phyloP scores from a whole-genome alignment of 64 coral and sea anemone genomes.

The Platygyra sinensis region DNA sequence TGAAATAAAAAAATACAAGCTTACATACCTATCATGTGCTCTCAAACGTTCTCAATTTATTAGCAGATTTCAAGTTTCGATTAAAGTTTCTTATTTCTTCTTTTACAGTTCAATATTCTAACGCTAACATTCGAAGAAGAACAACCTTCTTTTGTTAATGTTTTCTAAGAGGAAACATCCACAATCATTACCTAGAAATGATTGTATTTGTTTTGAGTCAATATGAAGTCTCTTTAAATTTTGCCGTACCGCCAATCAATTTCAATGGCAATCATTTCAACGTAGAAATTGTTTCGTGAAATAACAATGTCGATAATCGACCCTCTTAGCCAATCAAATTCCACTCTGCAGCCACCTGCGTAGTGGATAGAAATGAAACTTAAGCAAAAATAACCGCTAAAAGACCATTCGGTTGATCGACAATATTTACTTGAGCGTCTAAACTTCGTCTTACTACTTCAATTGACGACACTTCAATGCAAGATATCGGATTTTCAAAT shows the following conservation, averaged over 20 bases:
- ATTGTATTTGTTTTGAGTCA: slow-evolving; percentile 6
- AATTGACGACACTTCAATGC: neutral
- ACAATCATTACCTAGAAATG: neutral
- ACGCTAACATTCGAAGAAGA: neutral
- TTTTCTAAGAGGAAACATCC: too few species aligned
- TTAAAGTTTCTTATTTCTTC: too few species aligned
- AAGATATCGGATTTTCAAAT: neutral
- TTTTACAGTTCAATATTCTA: too few species aligned
- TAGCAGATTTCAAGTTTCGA: too few species aligned
- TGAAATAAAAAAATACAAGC: too few species aligned
- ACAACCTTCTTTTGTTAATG: neutral
- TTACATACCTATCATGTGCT: too few species aligned
- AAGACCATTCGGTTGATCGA: neutral
- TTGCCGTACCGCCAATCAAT: neutral
- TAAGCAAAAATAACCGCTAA: too few species aligned
- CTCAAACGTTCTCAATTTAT: too few species aligned
- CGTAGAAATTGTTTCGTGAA: slow-evolving; percentile 5
- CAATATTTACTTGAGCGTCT: neutral
- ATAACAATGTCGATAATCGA: neutral
- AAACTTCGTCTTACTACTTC: neutral
- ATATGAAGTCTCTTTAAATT: neutral
- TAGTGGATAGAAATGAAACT: neutral
- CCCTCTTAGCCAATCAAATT: neutral
- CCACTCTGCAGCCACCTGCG: neutral
- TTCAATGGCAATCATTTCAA: too few species aligned